These are phyloP conservation scores for Platorchestia sp. DNA, from an alignment of 1,140 invertebrate species.

Conservation along the genomic window DNA sequence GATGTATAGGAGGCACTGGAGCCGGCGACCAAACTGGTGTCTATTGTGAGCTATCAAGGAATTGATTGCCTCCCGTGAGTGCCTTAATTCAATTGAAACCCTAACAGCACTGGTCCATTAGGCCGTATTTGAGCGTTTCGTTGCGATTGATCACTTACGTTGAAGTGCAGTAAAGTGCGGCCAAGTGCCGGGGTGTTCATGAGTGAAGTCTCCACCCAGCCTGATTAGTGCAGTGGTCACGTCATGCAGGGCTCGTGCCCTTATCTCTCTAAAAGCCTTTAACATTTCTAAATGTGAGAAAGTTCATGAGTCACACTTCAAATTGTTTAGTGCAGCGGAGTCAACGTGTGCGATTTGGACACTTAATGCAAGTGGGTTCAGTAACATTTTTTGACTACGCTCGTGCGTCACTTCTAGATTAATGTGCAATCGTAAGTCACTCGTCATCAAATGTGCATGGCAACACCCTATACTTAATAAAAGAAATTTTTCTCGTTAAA, in stretches of 20 bases:
- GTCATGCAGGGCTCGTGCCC: background rate
- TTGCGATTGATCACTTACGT: background rate
- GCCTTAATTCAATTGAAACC: slow-evolving; percentile 8
- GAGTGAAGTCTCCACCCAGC: background rate
- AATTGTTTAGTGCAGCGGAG: background rate
- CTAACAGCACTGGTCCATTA: background rate
- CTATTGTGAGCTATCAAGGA: background rate
- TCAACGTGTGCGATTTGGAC: background rate
- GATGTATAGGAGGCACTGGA: background rate
- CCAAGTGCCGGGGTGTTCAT: background rate
- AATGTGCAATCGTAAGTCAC: too few relatives aligned
- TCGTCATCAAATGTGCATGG: too few relatives aligned
- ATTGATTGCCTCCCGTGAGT: background rate
- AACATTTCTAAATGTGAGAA: background rate
- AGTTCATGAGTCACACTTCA: background rate
- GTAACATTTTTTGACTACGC: too few relatives aligned
- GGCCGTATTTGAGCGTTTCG: background rate
- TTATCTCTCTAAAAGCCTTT: too few relatives aligned
- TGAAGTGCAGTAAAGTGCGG: background rate
- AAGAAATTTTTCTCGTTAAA: too few relatives aligned
- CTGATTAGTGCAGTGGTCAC: background rate
- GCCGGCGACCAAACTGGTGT: background rate
- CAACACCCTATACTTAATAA: too few relatives aligned
- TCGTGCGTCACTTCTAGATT: too few relatives aligned
- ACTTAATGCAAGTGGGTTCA: background rate